Evolutionary conservation across 1,140 invertebrate genomes (phyloP), one percentile per base, ranked within the genome.

Genomic region (Nylanderia fulva): DNA sequence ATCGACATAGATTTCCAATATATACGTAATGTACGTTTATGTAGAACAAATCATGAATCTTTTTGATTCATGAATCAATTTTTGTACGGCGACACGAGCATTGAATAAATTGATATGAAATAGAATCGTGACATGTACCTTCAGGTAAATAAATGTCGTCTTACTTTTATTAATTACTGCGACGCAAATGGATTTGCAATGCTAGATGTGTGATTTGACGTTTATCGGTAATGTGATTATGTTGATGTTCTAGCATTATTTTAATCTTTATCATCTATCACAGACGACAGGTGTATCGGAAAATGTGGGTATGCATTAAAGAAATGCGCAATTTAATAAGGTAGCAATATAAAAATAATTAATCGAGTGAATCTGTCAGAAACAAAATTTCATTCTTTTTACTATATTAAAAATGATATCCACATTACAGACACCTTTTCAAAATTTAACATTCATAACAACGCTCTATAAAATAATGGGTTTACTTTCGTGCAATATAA

Each of bases 181-280:
- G 61, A 3, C 75, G 33, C 21, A 68, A 79, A 79, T 68, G 48
- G 61, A 79, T 79, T 27, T n/a, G 36, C 29, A 48, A 79, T 39
- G 9, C 24, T 52, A 54, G 61, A 61, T 11, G 48, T 7, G 4
- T 21, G 39, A 45, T 48, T 63, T 11, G 42, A 33, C 45, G 7
- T 52, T 71, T 27, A 24, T 63, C 74, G 13, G 27, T 79, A 27
- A 52, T 24, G 60, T 3, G 58, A 63, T 63, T 66, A 18, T 56
- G 21, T 79, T 21, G 9, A 2, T 52, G 27, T 21, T 68, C 24
- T 66, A 21, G n/a, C n/a, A 27, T 45, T 39, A 54, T 68, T 18
- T 33, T 79, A 54, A 68, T 79, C 61, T 68, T 3, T 15, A 13
- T 79, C 9, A 54, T 24, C 15, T 39, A 39, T 68, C 61, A 27